Evolutionary conservation across 2,113 vertebrate genomes (phyloP), one percentile per base, ranked within the genome.

Genomic region (Atlantisia rogersi): DNA sequence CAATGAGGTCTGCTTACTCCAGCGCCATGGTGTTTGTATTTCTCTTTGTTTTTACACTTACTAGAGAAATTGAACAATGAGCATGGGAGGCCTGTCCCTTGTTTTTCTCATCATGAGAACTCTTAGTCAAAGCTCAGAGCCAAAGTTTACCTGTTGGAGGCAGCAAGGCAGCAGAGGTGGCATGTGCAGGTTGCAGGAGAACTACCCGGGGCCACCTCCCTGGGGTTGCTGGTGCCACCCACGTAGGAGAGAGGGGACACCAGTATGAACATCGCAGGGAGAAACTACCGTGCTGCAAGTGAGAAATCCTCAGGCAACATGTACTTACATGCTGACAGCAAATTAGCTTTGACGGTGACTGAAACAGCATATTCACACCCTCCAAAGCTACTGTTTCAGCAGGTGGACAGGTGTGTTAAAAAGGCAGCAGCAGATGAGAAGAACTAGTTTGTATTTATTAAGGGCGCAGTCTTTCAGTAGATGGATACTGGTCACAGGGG

Each of bases 121-220:
- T 29, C 20, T 39, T 32, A 56, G 32, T 46, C 11, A 6, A 76
- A 79, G 29, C 58, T 75, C 31, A 25, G 53, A 60, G 40, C 15
- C 3, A 5, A 77, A 88, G 63, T 32, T 60, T 69, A 24, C 50
- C 55, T 59, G 15, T 70, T 62, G n/a, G 78, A 94, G 19, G 59
- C 53, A 32, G 26, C 0, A 7, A 79, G 40, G 39, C 44, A 76
- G 48, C 28, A 53, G 40, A 77, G 68, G 22, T 55, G 10, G 19
- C 11, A 48, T 0, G 5, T 11, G 14, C 0, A 1, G 11, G 13
- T 87, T 8, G 4, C 64, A 69, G 0, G 1, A 82, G 40, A 14
- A 2, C 65, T 53, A 65, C 7, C 8, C 50, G 58, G 60, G 31
- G 21, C 60, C 32, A 18, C 6, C 24, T 73, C 56, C 31, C 60